phyloP scores from a whole-genome alignment of 2,888 invertebrate species.

The Parnassius apollo region DNA sequence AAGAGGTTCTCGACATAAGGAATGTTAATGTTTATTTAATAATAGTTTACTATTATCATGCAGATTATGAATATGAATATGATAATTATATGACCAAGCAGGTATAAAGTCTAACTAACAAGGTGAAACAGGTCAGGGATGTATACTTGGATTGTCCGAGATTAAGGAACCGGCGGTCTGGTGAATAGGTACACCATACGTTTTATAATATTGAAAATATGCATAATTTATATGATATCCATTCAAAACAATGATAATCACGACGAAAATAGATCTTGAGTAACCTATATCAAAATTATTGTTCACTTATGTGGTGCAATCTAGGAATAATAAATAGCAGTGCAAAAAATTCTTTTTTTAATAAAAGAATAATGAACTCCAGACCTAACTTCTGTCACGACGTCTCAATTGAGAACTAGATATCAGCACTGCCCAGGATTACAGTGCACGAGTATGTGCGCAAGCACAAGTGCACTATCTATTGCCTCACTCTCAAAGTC shows the following conservation, averaged over 20 bases:
- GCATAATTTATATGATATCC: conserved; percentile 22
- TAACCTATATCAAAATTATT: conserved; percentile 26
- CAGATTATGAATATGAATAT: background rate
- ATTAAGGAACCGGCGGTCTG: conserved; percentile 1
- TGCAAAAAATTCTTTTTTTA: background rate
- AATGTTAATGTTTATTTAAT: no score
- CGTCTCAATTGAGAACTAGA: no score
- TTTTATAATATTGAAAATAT: conserved; percentile 21
- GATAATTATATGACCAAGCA: background rate
- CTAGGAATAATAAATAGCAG: background rate
- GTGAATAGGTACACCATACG: conserved; percentile 4
- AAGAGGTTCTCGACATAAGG: no score
- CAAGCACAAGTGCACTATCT: no score
- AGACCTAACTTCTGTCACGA: no score
- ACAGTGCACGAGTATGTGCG: no score
- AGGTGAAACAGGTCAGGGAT: conserved; percentile 28
- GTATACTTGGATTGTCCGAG: conserved; percentile 27
- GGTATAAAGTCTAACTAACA: conserved; percentile 14
- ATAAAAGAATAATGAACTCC: background rate
- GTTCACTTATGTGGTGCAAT: conserved; percentile 12
- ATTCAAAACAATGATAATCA: conserved; percentile 28
- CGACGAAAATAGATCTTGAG: conserved; percentile 27
- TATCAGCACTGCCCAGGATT: no score
- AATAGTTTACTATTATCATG: no score
- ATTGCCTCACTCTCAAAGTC: no score